Evolutionary conservation across 2,113 vertebrate genomes (phyloP), one percentile per base, ranked within the genome.

Genomic region (Mastomys coucha): DNA sequence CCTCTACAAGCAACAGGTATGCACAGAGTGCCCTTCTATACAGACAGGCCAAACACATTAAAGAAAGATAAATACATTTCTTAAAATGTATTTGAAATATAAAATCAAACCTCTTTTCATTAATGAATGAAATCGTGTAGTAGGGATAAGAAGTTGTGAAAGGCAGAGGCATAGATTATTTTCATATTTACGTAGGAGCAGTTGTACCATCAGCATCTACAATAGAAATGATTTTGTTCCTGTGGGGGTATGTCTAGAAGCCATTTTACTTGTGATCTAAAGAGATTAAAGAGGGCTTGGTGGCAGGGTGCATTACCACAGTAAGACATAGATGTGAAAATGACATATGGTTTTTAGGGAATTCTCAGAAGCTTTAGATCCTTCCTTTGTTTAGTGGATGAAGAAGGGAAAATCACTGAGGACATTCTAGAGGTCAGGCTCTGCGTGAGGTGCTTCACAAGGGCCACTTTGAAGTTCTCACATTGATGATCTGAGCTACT

Each of bases 341-440:
- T 36, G 24, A 1, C 75, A 84, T 33, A 7, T 65, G 24, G 20
- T 51, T 93, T 93, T 86, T 60, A 96, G 85, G 95, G n/a, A 72
- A 67, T 76, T 96, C 67, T 88, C 93, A 63, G 17, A 88, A 58
- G 69, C 28, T 85, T 80, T 5, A 51, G 45, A 78, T 91, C 95
- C 65, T 94, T 88, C 24, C 9, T 39, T 92, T 82, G 67, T 88
- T 33, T 22, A 20, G 17, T 65, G 60, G 73, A 90, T n/a, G 17
- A 22, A 42, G 17, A 53, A 73, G 91, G 72, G 7, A 93, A 93
- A 93, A 56, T 90, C 22, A 69, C 33, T 81, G 56, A 77, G 31
- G 88, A 65, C 7, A 20, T 84, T 49, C 20, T 72, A 82, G 78
- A 88, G 39, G 14, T 75, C n/a, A 63, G 33, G 16, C 11, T 36